Evolutionary conservation across 1,140 invertebrate genomes (phyloP).

Genomic region (Drosophila cardini): DNA sequence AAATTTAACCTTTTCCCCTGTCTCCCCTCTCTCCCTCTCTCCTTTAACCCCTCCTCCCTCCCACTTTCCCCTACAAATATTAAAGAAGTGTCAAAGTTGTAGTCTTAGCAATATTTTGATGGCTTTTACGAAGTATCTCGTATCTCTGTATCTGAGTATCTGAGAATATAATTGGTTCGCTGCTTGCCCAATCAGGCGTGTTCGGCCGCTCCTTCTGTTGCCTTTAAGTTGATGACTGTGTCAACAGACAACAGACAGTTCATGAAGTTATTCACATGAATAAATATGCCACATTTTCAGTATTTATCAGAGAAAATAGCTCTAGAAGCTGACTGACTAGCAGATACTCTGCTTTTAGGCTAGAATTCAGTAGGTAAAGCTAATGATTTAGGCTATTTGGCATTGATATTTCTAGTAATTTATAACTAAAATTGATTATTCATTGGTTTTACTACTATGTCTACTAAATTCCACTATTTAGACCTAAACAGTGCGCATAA

Average conservation of each 20-base stretch:
- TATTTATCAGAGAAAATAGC: conserved; percentile 47
- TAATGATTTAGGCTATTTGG: too few species aligned
- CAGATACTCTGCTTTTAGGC: too few species aligned
- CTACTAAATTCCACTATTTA: too few species aligned
- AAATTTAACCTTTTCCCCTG: conserved; percentile 2
- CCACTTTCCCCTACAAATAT: not conserved
- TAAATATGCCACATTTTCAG: conserved; percentile 39
- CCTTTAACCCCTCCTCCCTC: not conserved
- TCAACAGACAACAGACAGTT: not conserved
- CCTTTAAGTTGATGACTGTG: conserved; percentile 10
- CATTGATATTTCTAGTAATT: too few species aligned
- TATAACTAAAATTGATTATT: too few species aligned
- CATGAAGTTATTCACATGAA: conserved; percentile 9
- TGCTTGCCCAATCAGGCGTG: conserved; percentile 17
- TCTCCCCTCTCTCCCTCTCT: not conserved
- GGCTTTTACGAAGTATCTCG: not conserved
- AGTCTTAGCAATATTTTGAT: not conserved
- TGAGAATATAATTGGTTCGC: conserved; percentile 32
- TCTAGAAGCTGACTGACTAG: conserved; percentile 8
- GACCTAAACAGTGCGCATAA: too few species aligned
- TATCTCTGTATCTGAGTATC: not conserved
- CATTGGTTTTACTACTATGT: too few species aligned
- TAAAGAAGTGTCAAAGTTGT: conserved; percentile 29
- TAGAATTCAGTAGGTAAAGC: too few species aligned
- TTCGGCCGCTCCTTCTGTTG: not conserved